Conservation (phyloP, 2,888 invertebrate species). For the Cheilosia vulpina region DNA sequence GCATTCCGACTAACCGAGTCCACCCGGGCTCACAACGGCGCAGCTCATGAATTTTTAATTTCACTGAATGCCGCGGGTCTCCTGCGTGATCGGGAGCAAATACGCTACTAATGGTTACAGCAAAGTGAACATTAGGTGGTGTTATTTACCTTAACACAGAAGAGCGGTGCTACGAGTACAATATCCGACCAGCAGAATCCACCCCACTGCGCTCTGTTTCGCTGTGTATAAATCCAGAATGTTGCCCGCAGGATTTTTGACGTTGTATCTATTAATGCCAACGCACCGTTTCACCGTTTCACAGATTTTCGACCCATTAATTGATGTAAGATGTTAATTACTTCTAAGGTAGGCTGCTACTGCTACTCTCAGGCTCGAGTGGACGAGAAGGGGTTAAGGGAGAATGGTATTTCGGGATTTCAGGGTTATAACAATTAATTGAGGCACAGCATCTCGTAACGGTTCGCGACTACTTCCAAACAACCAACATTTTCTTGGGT, state of each 20-base stretch:
- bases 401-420: constrained; percentile 35
- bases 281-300: constrained; percentile 16
- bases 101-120: constrained; percentile 30
- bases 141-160: constrained; percentile 21
- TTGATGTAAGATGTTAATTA: constrained; percentile 69
- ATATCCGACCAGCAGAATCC: constrained; percentile 59
- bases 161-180: neutral
- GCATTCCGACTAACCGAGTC: constrained; percentile 8
- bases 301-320: constrained; percentile 69
- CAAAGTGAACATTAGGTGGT: constrained; percentile 54
- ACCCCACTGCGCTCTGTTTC: constrained; percentile 14
- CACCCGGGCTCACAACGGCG: neutral
- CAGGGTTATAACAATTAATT: constrained; percentile 55
- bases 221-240: constrained; percentile 27
- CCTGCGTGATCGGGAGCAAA: neutral
- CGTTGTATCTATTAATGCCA: constrained; percentile 43
- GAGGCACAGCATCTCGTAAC: constrained; percentile 43
- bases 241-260: constrained; percentile 38
- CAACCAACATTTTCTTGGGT: constrained; percentile 43
- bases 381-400: neutral
- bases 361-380: neutral
- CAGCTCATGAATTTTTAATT: constrained; percentile 34
- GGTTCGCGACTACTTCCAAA: constrained; percentile 14
- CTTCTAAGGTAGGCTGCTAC: constrained; percentile 25
- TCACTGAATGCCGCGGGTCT: constrained; percentile 7